phyloP scores from a whole-genome alignment of 1,140 invertebrate genomes.

The Diorhabda sublineata region DNA sequence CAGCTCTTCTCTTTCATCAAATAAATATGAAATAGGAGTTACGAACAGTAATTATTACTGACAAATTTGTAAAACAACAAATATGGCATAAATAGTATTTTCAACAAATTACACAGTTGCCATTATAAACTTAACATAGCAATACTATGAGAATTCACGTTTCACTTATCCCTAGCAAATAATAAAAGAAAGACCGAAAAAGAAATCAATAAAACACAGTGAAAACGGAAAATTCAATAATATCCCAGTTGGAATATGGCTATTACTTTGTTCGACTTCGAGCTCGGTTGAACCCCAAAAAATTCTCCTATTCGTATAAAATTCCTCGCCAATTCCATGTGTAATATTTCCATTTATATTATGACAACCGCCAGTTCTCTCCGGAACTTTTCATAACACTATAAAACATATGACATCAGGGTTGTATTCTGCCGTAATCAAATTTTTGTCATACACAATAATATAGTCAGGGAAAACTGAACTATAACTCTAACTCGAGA shows the following conservation, averaged over 20 bases:
- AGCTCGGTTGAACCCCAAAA: neutral
- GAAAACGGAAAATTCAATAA: slow-evolving; percentile 3
- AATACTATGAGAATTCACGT: no score
- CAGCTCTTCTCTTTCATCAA: no score
- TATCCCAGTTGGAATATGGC: neutral
- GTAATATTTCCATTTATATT: slow-evolving; percentile 3
- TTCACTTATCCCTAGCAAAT: no score
- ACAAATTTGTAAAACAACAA: no score
- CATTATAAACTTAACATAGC: no score
- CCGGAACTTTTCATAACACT: neutral
- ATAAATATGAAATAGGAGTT: no score
- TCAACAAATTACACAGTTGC: no score
- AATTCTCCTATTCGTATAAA: slow-evolving; percentile 1
- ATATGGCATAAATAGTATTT: no score
- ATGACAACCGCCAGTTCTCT: neutral
- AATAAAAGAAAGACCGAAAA: neutral
- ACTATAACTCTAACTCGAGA: no score
- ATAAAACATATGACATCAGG: neutral
- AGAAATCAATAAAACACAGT: neutral
- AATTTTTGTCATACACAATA: no score
- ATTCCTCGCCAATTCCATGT: neutral
- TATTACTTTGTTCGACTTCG: slow-evolving; percentile 2
- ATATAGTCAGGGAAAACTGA: no score
- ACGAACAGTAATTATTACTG: no score
- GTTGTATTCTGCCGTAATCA: neutral